A percentile compares a stretch with the other conserved stretches of the same genome.
These are phyloP conservation scores for Plusia festucae DNA, from an alignment of 2,888 invertebrate species.

Conservation along the genomic window DNA sequence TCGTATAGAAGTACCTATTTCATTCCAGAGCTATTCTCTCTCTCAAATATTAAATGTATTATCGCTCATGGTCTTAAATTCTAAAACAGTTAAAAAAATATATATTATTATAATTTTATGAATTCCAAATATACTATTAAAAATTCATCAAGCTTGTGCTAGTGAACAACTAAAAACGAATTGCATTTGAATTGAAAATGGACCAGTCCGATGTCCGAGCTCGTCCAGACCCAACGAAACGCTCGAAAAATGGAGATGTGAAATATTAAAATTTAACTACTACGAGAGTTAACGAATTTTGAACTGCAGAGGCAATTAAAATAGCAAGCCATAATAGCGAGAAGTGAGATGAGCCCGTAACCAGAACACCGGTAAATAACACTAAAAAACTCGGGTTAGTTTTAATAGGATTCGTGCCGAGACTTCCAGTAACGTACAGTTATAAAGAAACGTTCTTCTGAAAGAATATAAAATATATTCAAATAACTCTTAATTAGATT, in stretches of 20 bases:
- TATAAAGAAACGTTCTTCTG: background rate
- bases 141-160: conserved; percentile 18
- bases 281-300: conserved; percentile 54
- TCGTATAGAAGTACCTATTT: background rate
- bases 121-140: no score
- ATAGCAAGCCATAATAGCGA: conserved; percentile 45
- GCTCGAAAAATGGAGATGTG: conserved; percentile 35
- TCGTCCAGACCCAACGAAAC: conserved; percentile 27
- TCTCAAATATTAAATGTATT: no score
- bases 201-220: conserved; percentile 17
- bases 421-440: conserved; percentile 1
- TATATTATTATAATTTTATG: no score
- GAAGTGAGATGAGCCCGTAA: conserved; percentile 51
- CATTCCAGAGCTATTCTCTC: background rate
- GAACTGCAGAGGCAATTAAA: conserved; percentile 63
- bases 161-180: conserved; percentile 27
- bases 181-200: conserved; percentile 31
- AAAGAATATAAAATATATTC: background rate
- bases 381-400: conserved; percentile 43
- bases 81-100: no score
- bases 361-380: conserved; percentile 41
- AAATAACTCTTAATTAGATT: background rate
- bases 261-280: conserved; percentile 64
- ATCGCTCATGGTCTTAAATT: no score
- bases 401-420: conserved; percentile 34